These are phyloP conservation scores for Botrylloides violaceus DNA, from an alignment of 23 tunicate species.

Conservation along the genomic window DNA sequence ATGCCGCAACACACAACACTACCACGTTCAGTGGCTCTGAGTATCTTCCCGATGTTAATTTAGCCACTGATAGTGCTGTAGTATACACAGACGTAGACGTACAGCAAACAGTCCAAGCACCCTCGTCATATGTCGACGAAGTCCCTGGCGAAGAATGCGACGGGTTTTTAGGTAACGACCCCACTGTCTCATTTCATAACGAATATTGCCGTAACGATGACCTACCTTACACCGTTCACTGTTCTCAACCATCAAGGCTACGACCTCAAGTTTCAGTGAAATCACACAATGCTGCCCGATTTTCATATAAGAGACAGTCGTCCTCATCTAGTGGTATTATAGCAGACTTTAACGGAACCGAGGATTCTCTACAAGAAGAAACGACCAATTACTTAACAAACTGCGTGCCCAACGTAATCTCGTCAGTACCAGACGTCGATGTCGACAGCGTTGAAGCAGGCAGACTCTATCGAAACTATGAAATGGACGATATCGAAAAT, in stretches of 20 bases:
- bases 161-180: neutral
- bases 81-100: neutral
- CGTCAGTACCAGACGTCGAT: neutral
- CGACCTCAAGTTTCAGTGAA: neutral
- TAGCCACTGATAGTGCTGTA: neutral
- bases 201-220: neutral
- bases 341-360: neutral
- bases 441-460: neutral
- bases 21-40: neutral
- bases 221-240: neutral
- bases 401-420: neutral
- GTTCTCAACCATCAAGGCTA: neutral
- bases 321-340: neutral
- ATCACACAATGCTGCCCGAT: neutral
- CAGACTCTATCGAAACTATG: neutral
- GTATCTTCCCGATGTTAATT: neutral
- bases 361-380: neutral
- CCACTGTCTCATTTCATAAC: neutral
- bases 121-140: neutral
- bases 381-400: neutral
- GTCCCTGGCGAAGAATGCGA: neutral
- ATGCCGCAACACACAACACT: no score
- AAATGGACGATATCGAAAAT: neutral
- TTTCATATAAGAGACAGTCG: neutral
- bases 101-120: neutral